Evolutionary conservation across 2,888 invertebrate genomes (phyloP).

Genomic region (Hydraecia micacea): DNA sequence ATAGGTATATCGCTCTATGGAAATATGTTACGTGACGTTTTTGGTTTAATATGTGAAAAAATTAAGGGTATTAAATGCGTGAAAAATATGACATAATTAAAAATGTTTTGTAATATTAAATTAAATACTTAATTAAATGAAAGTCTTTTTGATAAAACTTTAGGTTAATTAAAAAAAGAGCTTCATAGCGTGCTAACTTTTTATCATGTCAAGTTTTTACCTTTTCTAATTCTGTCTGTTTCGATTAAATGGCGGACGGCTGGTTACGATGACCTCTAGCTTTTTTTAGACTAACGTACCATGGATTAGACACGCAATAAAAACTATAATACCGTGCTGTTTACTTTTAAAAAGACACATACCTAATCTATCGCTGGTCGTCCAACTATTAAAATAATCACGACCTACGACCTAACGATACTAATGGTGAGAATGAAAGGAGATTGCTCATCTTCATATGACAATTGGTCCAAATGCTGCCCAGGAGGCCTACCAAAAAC

Average conservation of each 20-base stretch:
- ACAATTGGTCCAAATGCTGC: too few species aligned
- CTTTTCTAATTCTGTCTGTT: slow-evolving; percentile 21
- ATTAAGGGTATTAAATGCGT: not conserved
- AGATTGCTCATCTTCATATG: too few species aligned
- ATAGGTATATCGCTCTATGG: too few species aligned
- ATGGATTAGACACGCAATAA: slow-evolving; percentile 6
- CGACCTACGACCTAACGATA: not conserved
- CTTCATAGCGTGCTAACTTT: slow-evolving; percentile 35
- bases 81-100: not conserved
- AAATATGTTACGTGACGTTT: not conserved
- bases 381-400: not conserved
- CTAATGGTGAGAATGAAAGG: not conserved
- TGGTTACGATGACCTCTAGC: slow-evolving; percentile 20
- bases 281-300: slow-evolving; percentile 3
- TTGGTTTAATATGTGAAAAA: not conserved
- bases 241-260: slow-evolving; percentile 15
- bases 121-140: not conserved
- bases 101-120: not conserved
- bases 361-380: not conserved
- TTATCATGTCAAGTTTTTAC: slow-evolving; percentile 7
- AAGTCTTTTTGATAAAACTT: not conserved
- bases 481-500: too few species aligned
- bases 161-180: slow-evolving; percentile 2
- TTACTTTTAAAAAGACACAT: not conserved
- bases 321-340: not conserved